These are phyloP conservation scores for Scrobipalpa atriplicella DNA, from an alignment of 2,888 invertebrate species.

Conservation along the genomic window DNA sequence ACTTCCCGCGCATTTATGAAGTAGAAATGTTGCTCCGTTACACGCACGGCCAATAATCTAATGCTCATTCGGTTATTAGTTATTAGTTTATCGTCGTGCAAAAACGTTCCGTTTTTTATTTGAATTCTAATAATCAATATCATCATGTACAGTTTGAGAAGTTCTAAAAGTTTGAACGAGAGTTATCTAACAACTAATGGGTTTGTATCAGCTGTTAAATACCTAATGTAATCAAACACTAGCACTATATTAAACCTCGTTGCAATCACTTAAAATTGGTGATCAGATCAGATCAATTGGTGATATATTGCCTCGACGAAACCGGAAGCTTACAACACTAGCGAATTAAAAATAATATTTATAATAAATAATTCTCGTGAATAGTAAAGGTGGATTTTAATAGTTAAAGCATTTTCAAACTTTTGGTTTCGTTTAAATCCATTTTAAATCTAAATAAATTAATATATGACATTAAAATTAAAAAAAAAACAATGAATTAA, in stretches of 20 bases:
- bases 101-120: neutral
- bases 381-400: too few relatives aligned
- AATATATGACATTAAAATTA: neutral
- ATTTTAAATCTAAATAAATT: neutral
- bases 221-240: neutral
- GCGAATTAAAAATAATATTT: too few relatives aligned
- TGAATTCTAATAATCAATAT: neutral
- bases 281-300: too few relatives aligned
- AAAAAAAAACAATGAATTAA: neutral
- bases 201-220: neutral
- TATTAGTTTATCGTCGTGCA: conserved; percentile 11
- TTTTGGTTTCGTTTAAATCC: neutral
- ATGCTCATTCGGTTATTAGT: neutral
- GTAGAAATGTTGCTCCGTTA: conserved; percentile 4
- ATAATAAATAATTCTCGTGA: too few relatives aligned
- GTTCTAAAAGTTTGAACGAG: neutral
- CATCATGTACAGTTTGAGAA: neutral
- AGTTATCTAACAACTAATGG: conserved; percentile 1
- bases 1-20: conserved; percentile 9
- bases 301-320: too few relatives aligned
- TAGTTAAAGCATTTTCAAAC: too few relatives aligned
- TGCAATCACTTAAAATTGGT: too few relatives aligned
- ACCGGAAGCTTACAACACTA: too few relatives aligned
- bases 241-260: neutral
- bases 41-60: neutral